Percentiles rank a stretch among this genome's conserved stretches.
Conservation (phyloP, 2,888 invertebrate species). For the Pheosia tremula region DNA sequence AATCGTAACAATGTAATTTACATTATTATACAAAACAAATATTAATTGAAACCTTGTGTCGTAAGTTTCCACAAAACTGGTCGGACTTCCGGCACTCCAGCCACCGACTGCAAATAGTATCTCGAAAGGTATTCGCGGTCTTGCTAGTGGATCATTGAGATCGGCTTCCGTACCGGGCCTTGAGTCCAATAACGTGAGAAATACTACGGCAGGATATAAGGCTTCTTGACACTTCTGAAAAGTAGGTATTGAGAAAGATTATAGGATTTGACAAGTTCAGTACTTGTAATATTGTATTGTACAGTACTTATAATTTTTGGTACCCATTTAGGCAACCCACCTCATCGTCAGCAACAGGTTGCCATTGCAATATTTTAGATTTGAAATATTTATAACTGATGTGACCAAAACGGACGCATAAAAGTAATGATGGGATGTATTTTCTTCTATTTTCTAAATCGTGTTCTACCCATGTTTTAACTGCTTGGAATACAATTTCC, state of each 20-base stretch:
- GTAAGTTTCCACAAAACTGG: constrained; percentile 91
- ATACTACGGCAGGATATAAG: constrained; percentile 80
- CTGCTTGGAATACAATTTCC: constrained; percentile 89
- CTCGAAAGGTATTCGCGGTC: constrained; percentile 90
- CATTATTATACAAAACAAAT: no score
- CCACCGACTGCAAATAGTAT: constrained; percentile 93
- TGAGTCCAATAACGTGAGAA: constrained; percentile 79
- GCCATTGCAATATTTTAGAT: constrained; percentile 83
- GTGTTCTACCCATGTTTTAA: constrained; percentile 88
- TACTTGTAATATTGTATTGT: no score
- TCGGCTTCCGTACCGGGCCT: constrained; percentile 78
- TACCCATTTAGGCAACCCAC: constrained; percentile 46
- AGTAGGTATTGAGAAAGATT: constrained; percentile 11
- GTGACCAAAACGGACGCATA: constrained; percentile 88
- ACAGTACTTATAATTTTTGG: neutral
- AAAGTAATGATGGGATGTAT: constrained; percentile 85
- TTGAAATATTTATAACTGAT: constrained; percentile 85
- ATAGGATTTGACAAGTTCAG: no score
- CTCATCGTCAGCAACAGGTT: constrained; percentile 78
- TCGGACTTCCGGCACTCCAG: constrained; percentile 93
- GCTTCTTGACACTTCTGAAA: constrained; percentile 82
- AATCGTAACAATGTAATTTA: no score
- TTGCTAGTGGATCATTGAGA: constrained; percentile 84
- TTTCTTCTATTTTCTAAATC: constrained; percentile 80
- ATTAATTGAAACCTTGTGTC: constrained; percentile 85